Evolutionary conservation across 1,140 invertebrate genomes (phyloP), one percentile per base, ranked within the genome.

Genomic region (Aphelenchoides besseyi): DNA sequence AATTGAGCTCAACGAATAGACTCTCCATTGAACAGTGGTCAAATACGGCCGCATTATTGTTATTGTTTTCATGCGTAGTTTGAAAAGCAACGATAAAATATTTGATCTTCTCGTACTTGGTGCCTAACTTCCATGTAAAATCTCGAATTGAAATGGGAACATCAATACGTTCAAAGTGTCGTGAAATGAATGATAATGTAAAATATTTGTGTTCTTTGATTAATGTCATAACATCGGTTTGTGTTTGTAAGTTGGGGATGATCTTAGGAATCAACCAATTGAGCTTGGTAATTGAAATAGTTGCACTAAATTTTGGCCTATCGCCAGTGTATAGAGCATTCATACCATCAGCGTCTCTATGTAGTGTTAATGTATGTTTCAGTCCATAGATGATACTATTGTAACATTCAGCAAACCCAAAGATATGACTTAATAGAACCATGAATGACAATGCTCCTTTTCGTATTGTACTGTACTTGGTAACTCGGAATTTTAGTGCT

Each of bases 31-130:
- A 36, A 69, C 73, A 74, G 63, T 74, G 67, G 71, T 74, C 73
- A 69, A 74, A 74, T 54, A 54, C 70, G 8, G 54, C 32, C 0
- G 73, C 72, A 75, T 74, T 74, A 2, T 70, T 26, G 64, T 74
- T 75, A 69, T 74, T 75, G 69, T 74, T 55, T 1, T 74, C 73
- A 41, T 64, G 67, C 3, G 52, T 26, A 69, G 33, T 52, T 69
- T 74, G 72, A 70, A 74, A 75, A 5, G 62, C 63, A 35, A 74
- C 36, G 2, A 74, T 59, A 69, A 74, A 77, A 66, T 74, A 75
- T 41, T 74, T 74, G 28, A 75, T 74, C 69, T 74, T 74, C 32
- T 75, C 72, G 69, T 74, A 75, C 54, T 74, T 74, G 32, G 73
- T 74, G 0, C 73, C 73, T 16, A 74, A 53, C 35, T 75, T 75